Percentiles rank a stretch among this genome's conserved stretches.
These are phyloP conservation scores for Latheticus oryzae DNA, from an alignment of 2,888 invertebrate genomes.

Conservation along the genomic window DNA sequence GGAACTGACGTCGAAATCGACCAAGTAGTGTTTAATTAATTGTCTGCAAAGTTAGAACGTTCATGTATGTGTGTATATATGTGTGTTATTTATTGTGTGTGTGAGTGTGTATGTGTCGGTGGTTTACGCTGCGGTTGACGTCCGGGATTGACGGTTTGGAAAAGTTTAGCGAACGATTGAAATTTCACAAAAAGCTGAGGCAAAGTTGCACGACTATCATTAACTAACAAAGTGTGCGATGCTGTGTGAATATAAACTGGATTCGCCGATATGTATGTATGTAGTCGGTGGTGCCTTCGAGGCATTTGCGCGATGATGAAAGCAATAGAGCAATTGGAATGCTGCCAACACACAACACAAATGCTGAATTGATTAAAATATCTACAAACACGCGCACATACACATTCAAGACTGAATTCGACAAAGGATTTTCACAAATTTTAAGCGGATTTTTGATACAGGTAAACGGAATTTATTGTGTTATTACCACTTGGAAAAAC, in stretches of 20 bases:
- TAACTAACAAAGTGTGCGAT: slow-evolving; percentile 6
- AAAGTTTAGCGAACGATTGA: slow-evolving; percentile 29
- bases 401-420: too few relatives aligned
- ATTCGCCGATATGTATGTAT: slow-evolving; percentile 28
- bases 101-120: too few relatives aligned
- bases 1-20: slow-evolving; percentile 34
- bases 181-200: slow-evolving; percentile 9
- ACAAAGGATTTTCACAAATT: too few relatives aligned
- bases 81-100: slow-evolving; percentile 49
- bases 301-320: slow-evolving; percentile 37
- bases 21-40: slow-evolving; percentile 47
- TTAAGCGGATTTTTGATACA: too few relatives aligned
- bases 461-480: too few relatives aligned
- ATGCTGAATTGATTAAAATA: slow-evolving; percentile 38
- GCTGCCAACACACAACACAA: slow-evolving; percentile 31
- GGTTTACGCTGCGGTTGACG: slow-evolving; percentile 39
- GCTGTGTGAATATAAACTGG: slow-evolving; percentile 16
- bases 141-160: slow-evolving; percentile 26
- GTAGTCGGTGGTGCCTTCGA: slow-evolving; percentile 18
- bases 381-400: slow-evolving; percentile 28
- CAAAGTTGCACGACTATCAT: slow-evolving; percentile 1
- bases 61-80: slow-evolving; percentile 13
- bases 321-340: slow-evolving; percentile 34
- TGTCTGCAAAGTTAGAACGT: slow-evolving; percentile 48
- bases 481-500: too few relatives aligned